Base-by-base conservation (phyloP, 2,888 invertebrate species). In the Endomychus coccineus region DNA sequence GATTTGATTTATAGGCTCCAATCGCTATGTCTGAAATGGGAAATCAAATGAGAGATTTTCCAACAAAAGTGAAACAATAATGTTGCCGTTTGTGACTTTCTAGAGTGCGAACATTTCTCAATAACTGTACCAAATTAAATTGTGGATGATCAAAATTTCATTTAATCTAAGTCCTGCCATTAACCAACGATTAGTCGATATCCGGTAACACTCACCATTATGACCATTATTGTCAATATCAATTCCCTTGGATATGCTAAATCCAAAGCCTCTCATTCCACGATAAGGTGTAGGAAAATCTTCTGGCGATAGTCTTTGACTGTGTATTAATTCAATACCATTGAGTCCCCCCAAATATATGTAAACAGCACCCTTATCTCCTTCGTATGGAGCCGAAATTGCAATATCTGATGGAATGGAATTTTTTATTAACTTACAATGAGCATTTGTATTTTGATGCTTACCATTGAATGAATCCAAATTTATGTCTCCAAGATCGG, bases 331-430 rank as follows among this genome's bases (percentile, higher is more conserved):
- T 5, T 51, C 56, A 1, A 78, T 51, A 1, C 77, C 77, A 3
- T 55, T 53, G 2, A 43, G 43, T 13, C 56, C 60, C 0, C 79
- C 79, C 49, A 66, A 68, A 52, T 75, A 80, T 42, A 80, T 71
- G 46, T 80, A 81, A 1, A 81, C 72, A 0, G 69, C 73, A 3
- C 81, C 81, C 16, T 42, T 71, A 19, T 67, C 62, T 27, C 74
- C 66, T 52, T 78, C 78, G 63, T 74, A 78, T 0, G 80, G 80
- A 2, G 80, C 78, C 19, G 77, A 75, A 22, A 80, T 66, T 1
- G 75, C 78, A 16, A 80, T 56, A 58, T 79, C 80, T 79, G 50
- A 15, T 38, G 51, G 27, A 36, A 29, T 42, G 32, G 27, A 19
- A 12, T 22, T 21, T 12, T 6, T 14, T 7, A 22, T 6, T n/a